These are phyloP conservation scores for Anhinga anhinga DNA, from an alignment of 2,113 vertebrate genomes.

Conservation along the genomic window DNA sequence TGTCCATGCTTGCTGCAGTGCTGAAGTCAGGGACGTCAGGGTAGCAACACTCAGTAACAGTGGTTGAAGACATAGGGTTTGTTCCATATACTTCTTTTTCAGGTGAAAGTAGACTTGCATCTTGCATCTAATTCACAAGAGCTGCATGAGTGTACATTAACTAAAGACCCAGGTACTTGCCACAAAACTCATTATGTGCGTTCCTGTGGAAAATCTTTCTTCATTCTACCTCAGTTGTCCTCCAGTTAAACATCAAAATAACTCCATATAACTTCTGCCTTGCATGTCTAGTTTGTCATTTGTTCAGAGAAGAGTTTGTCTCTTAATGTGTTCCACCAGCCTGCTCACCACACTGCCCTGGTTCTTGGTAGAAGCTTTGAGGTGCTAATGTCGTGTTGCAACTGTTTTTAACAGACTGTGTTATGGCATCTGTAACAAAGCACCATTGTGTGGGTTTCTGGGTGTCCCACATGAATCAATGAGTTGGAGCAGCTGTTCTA, in stretches of 20 bases:
- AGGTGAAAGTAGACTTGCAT: background rate
- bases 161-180: background rate
- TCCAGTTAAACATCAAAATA: background rate
- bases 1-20: background rate
- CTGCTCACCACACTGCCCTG: background rate
- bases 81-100: background rate
- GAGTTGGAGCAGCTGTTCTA: slow-evolving; percentile 13
- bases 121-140: background rate
- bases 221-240: background rate
- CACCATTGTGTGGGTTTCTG: background rate
- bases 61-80: background rate
- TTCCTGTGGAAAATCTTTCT: background rate
- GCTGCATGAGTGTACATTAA: background rate
- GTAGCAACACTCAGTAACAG: background rate
- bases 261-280: background rate
- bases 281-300: background rate
- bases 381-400: background rate
- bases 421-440: background rate
- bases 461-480: background rate
- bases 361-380: background rate
- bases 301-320: background rate
- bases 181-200: background rate
- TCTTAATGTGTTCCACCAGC: background rate
- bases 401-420: background rate
- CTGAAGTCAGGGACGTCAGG: background rate